Conservation (phyloP, 2,797 vertebrate genomes). For the Mus spretus region DNA sequence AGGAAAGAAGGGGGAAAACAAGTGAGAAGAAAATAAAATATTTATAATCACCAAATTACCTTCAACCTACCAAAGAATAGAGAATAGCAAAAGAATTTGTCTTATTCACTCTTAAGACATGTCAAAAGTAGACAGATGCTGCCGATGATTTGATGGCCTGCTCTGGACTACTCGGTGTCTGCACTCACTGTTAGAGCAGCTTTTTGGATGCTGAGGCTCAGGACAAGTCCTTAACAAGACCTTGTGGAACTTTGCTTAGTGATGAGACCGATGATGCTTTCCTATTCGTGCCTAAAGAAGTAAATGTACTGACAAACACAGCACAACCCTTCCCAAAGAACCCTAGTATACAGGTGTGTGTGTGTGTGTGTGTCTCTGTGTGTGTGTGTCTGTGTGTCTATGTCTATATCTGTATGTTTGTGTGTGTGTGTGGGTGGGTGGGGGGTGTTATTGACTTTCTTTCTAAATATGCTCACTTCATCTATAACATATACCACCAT, state of each 20-base stretch:
- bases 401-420: not conserved
- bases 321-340: not conserved
- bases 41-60: not conserved
- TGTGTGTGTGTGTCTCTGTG: not conserved
- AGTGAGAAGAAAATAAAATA: not conserved
- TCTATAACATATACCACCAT: constrained; percentile 59
- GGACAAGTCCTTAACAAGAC: not conserved
- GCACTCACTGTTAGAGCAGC: not conserved
- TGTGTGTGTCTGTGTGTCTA: not conserved
- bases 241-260: not conserved
- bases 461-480: constrained; percentile 40
- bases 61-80: not conserved
- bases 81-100: not conserved
- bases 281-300: not conserved
- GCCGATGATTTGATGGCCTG: not conserved
- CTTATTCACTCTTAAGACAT: not conserved
- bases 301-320: not conserved
- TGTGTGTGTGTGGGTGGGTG: too few relatives aligned
- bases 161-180: not conserved
- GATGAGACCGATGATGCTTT: not conserved
- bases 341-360: not conserved
- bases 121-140: not conserved
- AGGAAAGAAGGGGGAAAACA: not conserved
- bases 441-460: not conserved
- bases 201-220: not conserved